Base-by-base conservation (phyloP, 2,888 invertebrate genomes). In the Xestoiulus laeticollis region DNA sequence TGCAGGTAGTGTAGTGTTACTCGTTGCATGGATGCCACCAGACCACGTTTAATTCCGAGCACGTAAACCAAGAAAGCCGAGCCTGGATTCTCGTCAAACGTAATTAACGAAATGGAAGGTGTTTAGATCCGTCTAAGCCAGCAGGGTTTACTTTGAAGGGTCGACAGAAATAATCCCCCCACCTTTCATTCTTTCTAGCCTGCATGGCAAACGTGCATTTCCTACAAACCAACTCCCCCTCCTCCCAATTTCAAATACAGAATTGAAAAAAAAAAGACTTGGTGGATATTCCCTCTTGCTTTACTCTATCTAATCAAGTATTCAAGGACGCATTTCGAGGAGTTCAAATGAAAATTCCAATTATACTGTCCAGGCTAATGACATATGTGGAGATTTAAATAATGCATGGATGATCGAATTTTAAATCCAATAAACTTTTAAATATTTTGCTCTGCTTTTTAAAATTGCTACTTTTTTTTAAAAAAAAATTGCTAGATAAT, bases 81-180 rank as follows among this genome's bases (percentile, higher is more conserved):
- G 59, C 59, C 59, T 59, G 59, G 59, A 59, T 59, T 59, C 59
- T 59, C 59, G 59, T 59, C 59, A 59, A 59, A 59, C 59, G 59
- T 59, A 59, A 59, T 59, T 59, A 59, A 59, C 59, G 59, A 59
- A 59, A 59, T 59, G 59, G 59, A 59, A 59, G 59, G 59, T 59
- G 59, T 59, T 59, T 59, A 59, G 59, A 59, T 59, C 59, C 59
- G 22, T 59, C 59, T 59, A 59, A 59, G 59, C 59, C 59, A 59
- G 59, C 59, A 59, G 59, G 59, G 59, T 59, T 59, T 59, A 59
- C 59, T 22, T 59, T 59, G 59, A 59, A 59, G 59, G 59, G 59
- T 59, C 59, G 59, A 59, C 59, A 59, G 59, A 59, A 59, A 59
- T 59, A 59, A 59, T 59, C 59, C 59, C 14, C 53, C 53, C 53